phyloP scores from a whole-genome alignment of 2,113 vertebrate genomes.

The Hymenochirus boettgeri region DNA sequence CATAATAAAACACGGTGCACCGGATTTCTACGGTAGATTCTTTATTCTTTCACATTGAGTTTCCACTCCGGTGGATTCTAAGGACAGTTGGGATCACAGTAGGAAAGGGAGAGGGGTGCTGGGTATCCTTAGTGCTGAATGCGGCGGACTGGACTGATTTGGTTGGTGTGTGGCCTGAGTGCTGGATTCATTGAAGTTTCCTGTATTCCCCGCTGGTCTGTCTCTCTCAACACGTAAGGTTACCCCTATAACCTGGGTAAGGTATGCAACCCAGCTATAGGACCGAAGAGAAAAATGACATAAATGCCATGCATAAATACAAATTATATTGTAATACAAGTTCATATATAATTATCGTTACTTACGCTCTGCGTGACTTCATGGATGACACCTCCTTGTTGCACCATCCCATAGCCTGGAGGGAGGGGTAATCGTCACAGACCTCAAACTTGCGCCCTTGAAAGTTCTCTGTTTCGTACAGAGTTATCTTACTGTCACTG shows the following conservation, averaged over 20 bases:
- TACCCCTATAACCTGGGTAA: constrained; percentile 92
- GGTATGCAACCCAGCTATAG: constrained; percentile 91
- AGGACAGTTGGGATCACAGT: not conserved
- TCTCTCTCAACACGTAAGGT: constrained; percentile 92
- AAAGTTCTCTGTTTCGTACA: constrained; percentile 93
- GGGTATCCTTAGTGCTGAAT: constrained; percentile 80
- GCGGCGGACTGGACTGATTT: constrained; percentile 93
- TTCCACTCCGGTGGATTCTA: not conserved
- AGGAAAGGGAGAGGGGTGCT: too few species aligned
- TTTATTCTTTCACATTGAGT: constrained; percentile 16
- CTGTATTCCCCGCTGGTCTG: constrained; percentile 87
- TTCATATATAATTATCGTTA: too few species aligned
- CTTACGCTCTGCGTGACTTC: constrained; percentile 93
- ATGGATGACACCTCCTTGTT: constrained; percentile 90
- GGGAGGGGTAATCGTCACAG: constrained; percentile 92
- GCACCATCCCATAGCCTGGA: constrained; percentile 95
- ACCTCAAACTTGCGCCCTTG: constrained; percentile 92
- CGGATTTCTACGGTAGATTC: constrained; percentile 5
- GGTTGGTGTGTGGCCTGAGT: constrained; percentile 92
- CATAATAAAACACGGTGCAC: not conserved
- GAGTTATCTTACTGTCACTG: constrained; percentile 85
- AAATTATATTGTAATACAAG: too few species aligned
- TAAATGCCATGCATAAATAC: too few species aligned
- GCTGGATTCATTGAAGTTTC: constrained; percentile 86
- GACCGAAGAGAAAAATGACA: not conserved